phyloP scores from a whole-genome alignment of 1,140 invertebrate genomes.

The Pseudomyrmex sp. region DNA sequence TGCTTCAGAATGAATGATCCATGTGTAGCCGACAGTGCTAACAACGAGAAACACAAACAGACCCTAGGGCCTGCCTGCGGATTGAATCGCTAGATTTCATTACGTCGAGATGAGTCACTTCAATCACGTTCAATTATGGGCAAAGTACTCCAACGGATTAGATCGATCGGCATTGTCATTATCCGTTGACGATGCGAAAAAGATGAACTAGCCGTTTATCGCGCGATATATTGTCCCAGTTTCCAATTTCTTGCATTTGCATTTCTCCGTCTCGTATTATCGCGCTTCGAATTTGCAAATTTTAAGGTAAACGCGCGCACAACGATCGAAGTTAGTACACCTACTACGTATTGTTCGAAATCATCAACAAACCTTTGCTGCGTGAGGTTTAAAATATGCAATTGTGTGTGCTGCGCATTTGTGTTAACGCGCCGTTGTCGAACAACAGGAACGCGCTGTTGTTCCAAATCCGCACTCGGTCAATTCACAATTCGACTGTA shows the following conservation, averaged over 20 bases:
- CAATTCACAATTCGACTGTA: no score
- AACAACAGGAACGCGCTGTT: background rate
- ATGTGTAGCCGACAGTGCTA: slow-evolving; percentile 63
- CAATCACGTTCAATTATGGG: slow-evolving; percentile 45
- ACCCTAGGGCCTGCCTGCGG: slow-evolving; percentile 54
- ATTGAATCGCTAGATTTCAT: slow-evolving; percentile 70
- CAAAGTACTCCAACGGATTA: slow-evolving; percentile 61
- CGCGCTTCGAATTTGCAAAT: background rate
- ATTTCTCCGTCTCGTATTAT: background rate
- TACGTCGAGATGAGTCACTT: slow-evolving; percentile 68
- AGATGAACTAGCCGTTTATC: background rate
- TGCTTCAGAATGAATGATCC: slow-evolving; percentile 65
- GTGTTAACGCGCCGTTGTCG: background rate
- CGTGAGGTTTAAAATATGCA: background rate
- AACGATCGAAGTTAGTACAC: no score
- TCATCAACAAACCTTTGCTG: no score
- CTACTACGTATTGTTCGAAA: no score
- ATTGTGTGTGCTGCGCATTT: background rate
- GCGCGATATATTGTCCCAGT: slow-evolving; percentile 21
- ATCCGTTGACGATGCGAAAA: slow-evolving; percentile 52
- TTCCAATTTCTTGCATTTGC: slow-evolving; percentile 30
- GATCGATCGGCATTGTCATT: slow-evolving; percentile 66
- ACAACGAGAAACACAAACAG: slow-evolving; percentile 66
- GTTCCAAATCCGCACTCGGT: background rate
- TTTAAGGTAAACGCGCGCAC: background rate